A percentile compares a stretch with the other conserved stretches of the same genome.
These are phyloP conservation scores for Euura saliciscinereae DNA, from an alignment of 1,140 invertebrate species.

Conservation along the genomic window DNA sequence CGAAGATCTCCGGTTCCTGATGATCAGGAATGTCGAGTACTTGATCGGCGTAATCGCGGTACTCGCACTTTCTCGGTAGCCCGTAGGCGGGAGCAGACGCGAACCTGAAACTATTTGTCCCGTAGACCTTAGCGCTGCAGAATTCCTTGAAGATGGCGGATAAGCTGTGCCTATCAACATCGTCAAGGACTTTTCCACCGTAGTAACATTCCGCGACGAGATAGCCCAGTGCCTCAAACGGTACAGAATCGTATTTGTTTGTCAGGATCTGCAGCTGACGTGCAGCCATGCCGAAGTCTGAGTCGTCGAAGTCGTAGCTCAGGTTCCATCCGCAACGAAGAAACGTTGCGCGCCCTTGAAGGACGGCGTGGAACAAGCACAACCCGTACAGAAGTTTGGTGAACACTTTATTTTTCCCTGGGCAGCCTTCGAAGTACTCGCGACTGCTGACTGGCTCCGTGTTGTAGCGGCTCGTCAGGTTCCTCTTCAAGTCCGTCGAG, in stretches of 20 bases:
- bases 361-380: conserved; percentile 73
- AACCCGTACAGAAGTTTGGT: conserved; percentile 69
- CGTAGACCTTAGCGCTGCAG: conserved; percentile 57
- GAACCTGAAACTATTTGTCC: conserved; percentile 37
- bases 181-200: conserved; percentile 73
- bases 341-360: conserved; percentile 71
- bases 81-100: conserved; percentile 60
- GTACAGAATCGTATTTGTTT: conserved; percentile 54
- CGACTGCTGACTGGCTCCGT: conserved; percentile 60
- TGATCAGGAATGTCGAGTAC: conserved; percentile 56
- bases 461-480: conserved; percentile 67
- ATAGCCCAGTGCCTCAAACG: conserved; percentile 68
- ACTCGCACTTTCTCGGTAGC: conserved; percentile 69
- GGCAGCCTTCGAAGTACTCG: conserved; percentile 53
- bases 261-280: conserved; percentile 65
- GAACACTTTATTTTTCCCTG: conserved; percentile 57
- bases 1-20: conserved; percentile 66
- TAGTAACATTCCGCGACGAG: conserved; percentile 76
- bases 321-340: conserved; percentile 74
- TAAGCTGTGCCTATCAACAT: conserved; percentile 67
- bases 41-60: conserved; percentile 71
- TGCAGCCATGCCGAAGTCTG: conserved; percentile 71
- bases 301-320: conserved; percentile 74
- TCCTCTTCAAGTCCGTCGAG: conserved; percentile 67
- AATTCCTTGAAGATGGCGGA: conserved; percentile 64